phyloP scores from a whole-genome alignment of 2,113 vertebrate species.

The Potamarius usumacintae region DNA sequence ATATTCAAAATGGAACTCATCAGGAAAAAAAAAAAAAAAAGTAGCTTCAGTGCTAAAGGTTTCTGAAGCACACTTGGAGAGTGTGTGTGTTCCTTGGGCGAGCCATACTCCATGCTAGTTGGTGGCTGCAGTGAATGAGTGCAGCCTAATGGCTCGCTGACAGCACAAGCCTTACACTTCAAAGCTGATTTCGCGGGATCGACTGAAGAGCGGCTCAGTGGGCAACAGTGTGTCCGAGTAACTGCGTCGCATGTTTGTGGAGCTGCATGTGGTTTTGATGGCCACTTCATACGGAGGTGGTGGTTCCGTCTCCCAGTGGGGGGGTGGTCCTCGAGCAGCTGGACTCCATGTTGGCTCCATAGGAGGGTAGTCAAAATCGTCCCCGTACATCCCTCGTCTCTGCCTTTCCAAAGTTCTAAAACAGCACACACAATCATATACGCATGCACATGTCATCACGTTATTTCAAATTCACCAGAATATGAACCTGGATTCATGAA shows the following conservation, averaged over 20 bases:
- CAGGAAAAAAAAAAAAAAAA: neutral
- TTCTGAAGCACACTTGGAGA: neutral
- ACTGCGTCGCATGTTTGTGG: constrained; percentile 75
- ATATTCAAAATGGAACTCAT: neutral
- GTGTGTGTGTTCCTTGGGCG: neutral
- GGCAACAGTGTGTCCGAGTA: constrained; percentile 77
- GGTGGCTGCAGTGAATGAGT: neutral
- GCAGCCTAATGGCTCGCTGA: neutral
- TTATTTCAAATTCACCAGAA: neutral
- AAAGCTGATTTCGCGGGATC: constrained; percentile 78
- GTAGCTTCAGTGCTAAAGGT: neutral
- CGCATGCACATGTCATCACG: neutral
- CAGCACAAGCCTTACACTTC: constrained; percentile 68
- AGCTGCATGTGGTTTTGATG: constrained; percentile 78
- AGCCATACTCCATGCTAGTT: neutral
- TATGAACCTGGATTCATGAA: neutral
- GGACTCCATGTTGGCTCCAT: constrained; percentile 73
- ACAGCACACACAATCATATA: neutral
- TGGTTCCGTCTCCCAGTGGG: constrained; percentile 72
- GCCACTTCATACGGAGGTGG: constrained; percentile 79
- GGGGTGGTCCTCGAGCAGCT: constrained; percentile 62
- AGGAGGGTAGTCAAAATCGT: constrained; percentile 77
- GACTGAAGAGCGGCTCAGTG: constrained; percentile 73
- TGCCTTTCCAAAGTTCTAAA: constrained; percentile 68
- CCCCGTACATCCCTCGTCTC: constrained; percentile 60